phyloP scores from a whole-genome alignment of 2,113 vertebrate species.

The Sylvilagus bachmani region DNA sequence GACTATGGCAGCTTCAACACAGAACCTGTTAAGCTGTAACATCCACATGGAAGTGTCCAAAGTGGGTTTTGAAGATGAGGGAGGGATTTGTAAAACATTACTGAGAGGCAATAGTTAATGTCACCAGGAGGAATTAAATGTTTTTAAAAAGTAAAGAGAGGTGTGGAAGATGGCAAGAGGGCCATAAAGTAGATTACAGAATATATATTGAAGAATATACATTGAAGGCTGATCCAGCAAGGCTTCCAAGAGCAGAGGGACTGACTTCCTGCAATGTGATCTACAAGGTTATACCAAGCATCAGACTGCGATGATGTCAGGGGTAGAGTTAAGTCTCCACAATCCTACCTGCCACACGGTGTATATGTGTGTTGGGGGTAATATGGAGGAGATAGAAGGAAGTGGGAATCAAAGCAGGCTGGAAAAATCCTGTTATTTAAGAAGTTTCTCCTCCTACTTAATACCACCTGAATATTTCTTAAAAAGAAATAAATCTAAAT shows the following conservation, averaged over 20 bases:
- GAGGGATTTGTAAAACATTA: not conserved
- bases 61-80: not conserved
- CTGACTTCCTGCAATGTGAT: not conserved
- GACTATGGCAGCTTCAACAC: not conserved
- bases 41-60: not conserved
- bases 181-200: not conserved
- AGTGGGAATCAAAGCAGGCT: not conserved
- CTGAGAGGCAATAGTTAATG: not conserved
- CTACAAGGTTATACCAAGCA: not conserved
- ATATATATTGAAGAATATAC: not conserved
- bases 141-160: not conserved
- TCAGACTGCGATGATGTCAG: not conserved
- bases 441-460: not conserved
- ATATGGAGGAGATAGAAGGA: not conserved
- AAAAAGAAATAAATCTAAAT: not conserved
- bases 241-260: not conserved
- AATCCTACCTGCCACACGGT: not conserved
- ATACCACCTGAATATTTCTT: not conserved
- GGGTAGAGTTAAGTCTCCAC: not conserved
- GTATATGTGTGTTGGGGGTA: not conserved
- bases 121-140: not conserved
- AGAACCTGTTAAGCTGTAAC: not conserved
- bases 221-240: not conserved
- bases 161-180: not conserved
- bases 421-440: not conserved